Base-by-base conservation (phyloP, 2,113 vertebrate species). In the Crotalus helleri region DNA sequence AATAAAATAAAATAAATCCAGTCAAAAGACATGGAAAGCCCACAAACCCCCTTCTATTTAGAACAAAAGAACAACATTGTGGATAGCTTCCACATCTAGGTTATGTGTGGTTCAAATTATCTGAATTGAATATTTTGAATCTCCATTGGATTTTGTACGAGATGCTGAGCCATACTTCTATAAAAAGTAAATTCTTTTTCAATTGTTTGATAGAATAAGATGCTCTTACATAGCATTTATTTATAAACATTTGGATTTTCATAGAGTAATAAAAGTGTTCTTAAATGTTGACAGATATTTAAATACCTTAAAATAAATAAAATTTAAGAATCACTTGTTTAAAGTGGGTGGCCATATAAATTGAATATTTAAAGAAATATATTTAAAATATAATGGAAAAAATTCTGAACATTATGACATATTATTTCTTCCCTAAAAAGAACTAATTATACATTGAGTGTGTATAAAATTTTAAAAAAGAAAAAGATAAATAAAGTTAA, bases 121-220 rank as follows among this genome's bases (percentile, higher is more conserved):
- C 85, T 94, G 90, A 90, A 93, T 94, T 95, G 92, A 91, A 91
- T 93, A 94, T 15, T 90, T 54, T 90, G 95, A 95, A 93, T 51
- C 85, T 92, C 74, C 54, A 91, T 23, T 87, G 92, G 1, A 57
- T 92, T 94, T 86, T 95, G 87, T 94, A 94, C 85, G 92, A 97
- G 39, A 81, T 21, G 61, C 92, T 93, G 85, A 11, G 51, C 69
- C 23, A 92, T 88, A 58, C 92, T 91, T 95, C 95, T 95, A 94
- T 93, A 92, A 24, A 95, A 58, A 19, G 89, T 0, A 1, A 49
- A 95, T 92, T 95, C 92, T 95, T n/a, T 95, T 54, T 87, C 88
- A 97, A 95, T 93, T 91, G 9, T 93, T 39, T 91, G 94, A 58
- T 81, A 91, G 91, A 97, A 94, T 17, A 95, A 95, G 95, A 90